Base-by-base conservation (phyloP, 1,140 invertebrate genomes). In the Cyphomyrmex costatus region DNA sequence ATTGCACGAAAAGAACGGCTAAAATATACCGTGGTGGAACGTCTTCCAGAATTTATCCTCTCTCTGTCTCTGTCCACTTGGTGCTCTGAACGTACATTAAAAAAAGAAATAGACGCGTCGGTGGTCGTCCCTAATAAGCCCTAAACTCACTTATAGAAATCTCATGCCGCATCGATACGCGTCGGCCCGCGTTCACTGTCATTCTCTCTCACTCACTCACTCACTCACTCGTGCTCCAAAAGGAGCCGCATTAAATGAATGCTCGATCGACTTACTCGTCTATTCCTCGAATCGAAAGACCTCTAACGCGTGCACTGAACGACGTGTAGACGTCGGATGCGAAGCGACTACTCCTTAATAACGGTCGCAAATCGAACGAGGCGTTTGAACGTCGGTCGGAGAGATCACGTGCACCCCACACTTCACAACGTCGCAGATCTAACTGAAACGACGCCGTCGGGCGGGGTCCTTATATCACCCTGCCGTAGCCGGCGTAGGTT, bases 401-500 rank as follows among this genome's bases (percentile, higher is more conserved):
- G 51, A 58, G n/a, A 30, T 19, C 21, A 0, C 36, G 3, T 3
- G 42, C 2, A 76, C 1, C 0, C 2, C 8, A 10, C 10, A 56
- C 58, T n/a, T 0, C 16, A 19, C 66, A 14, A 60, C 14, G 73
- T 89, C 19, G 76, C 79, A 27, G 73, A 70, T 63, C 74, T 63
- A 61, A 92, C 91, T 92, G 90, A 91, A 86, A 46, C 53, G 24
- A 51, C 70, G 66, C 88, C 24, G 51, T n/a, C 46, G 85, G 30
- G 85, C 65, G 16, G 33, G 73, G 56, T 19, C 65, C 86, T 92
- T 92, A 82, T 92, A 92, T 92, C 80, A 88, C 65, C 27, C 36
- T 76, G 60, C 74, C 79, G 53, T 88, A 84, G 83, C 36, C 79
- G 68, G 79, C 79, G 53, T 88, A 86, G 83, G 87, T 61, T 82